A percentile compares a stretch with the other conserved stretches of the same genome.
Conservation (phyloP, 2,797 vertebrate genomes). For the Clamator glandarius region DNA sequence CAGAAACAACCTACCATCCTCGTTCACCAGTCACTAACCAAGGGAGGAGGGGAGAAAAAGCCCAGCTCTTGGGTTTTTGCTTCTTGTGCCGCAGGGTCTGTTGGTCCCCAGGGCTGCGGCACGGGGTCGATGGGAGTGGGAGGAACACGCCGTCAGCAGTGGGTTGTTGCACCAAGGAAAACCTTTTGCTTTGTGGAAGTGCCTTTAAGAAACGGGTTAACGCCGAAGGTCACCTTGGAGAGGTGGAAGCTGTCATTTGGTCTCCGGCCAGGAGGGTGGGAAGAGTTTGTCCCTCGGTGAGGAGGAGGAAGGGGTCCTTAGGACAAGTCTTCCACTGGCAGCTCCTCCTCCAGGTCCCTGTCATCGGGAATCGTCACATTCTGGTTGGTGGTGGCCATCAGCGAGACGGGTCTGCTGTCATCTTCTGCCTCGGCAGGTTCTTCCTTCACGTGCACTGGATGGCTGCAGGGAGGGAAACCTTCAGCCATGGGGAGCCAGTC, state of each 20-base stretch:
- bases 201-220: slow-evolving; percentile 57
- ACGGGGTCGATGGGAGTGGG: slow-evolving; percentile 24
- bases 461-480: slow-evolving; percentile 75
- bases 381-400: slow-evolving; percentile 88
- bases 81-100: not conserved
- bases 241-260: slow-evolving; percentile 57
- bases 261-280: slow-evolving; percentile 54
- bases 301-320: slow-evolving; percentile 74
- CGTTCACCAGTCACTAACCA: slow-evolving; percentile 66
- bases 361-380: slow-evolving; percentile 90
- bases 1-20: slow-evolving; percentile 71
- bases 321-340: slow-evolving; percentile 89
- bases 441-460: slow-evolving; percentile 97
- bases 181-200: slow-evolving; percentile 69
- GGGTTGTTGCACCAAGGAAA: slow-evolving; percentile 39
- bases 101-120: slow-evolving; percentile 52
- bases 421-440: slow-evolving; percentile 93
- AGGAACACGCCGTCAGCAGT: slow-evolving; percentile 34
- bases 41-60: slow-evolving; percentile 33
- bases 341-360: slow-evolving; percentile 95
- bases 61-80: slow-evolving; percentile 54
- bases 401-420: slow-evolving; percentile 88
- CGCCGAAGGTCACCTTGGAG: slow-evolving; percentile 65
- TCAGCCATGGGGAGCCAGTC: not conserved
- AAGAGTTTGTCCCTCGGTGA: slow-evolving; percentile 60